Evolutionary conservation across 2,113 vertebrate species (phyloP).

Genomic region (Pygoscelis antarcticus): DNA sequence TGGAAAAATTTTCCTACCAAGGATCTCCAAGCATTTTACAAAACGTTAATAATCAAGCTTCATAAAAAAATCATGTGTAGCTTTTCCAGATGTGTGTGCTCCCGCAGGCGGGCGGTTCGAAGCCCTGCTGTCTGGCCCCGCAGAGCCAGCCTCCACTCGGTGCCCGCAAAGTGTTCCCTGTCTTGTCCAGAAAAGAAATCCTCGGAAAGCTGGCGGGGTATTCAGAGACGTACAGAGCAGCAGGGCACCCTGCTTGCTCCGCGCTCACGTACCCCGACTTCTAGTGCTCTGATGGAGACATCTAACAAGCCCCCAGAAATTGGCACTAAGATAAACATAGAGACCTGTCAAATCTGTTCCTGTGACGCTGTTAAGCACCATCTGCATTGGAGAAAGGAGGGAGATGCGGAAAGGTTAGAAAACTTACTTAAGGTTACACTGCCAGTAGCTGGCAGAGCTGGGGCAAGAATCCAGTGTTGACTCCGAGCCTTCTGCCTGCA

Average conservation of each 20-base stretch:
- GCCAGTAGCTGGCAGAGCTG: not conserved
- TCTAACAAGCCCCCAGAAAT: not conserved
- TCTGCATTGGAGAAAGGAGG: not conserved
- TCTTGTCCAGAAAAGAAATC: not conserved
- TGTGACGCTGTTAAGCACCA: accelerated
- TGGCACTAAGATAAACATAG: not conserved
- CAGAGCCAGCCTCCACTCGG: not conserved
- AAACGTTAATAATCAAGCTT: not conserved
- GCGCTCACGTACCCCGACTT: accelerated
- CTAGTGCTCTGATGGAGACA: not conserved
- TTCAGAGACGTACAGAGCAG: not conserved
- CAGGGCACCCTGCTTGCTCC: not conserved
- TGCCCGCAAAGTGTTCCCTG: not conserved
- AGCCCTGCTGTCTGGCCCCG: not conserved
- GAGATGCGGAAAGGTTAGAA: not conserved
- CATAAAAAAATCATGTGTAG: not conserved
- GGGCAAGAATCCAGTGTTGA: not conserved
- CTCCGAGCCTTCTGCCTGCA: not conserved
- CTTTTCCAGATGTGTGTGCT: conserved; percentile 36
- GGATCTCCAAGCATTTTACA: conserved; percentile 8
- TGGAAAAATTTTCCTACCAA: conserved; percentile 42
- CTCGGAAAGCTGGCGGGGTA: accelerated
- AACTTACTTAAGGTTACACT: not conserved
- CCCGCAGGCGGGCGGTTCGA: accelerated
- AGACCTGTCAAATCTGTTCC: not conserved